Percentiles rank a stretch among this genome's conserved stretches.
These are phyloP conservation scores for Cyclargus thomasi DNA, from an alignment of 1,140 invertebrate species.

Conservation along the genomic window DNA sequence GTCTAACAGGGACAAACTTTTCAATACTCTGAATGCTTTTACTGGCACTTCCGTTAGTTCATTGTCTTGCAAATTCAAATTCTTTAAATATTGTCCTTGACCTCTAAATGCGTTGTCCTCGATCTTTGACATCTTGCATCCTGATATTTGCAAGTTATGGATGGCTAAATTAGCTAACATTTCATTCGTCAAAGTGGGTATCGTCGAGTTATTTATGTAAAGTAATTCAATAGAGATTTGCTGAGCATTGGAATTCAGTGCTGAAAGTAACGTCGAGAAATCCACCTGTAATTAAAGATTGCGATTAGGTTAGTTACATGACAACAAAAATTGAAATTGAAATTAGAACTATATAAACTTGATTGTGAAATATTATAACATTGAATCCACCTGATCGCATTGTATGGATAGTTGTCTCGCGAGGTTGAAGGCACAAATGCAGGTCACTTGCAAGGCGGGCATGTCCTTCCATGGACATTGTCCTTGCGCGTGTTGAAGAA, in stretches of 20 bases:
- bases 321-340: too few species aligned
- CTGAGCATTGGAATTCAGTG: conserved; percentile 81
- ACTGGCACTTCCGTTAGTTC: conserved; percentile 86
- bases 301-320: background rate
- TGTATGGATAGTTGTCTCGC: conserved; percentile 89
- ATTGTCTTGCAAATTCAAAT: conserved; percentile 91
- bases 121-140: conserved; percentile 85
- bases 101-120: conserved; percentile 85
- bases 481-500: conserved; percentile 47
- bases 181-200: conserved; percentile 80
- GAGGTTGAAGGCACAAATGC: conserved; percentile 90
- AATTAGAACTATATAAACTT: background rate
- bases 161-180: conserved; percentile 86
- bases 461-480: conserved; percentile 91
- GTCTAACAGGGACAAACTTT: conserved; percentile 87
- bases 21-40: conserved; percentile 79
- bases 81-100: conserved; percentile 85
- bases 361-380: background rate
- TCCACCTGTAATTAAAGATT: conserved; percentile 78
- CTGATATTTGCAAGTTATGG: conserved; percentile 89
- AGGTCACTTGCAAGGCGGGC: conserved; percentile 85
- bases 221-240: conserved; percentile 85
- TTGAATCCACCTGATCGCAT: conserved; percentile 82
- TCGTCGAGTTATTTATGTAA: conserved; percentile 91
- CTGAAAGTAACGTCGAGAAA: conserved; percentile 81